A percentile compares a stretch with the other conserved stretches of the same genome.
Evolutionary conservation across 2,797 vertebrate genomes (phyloP).

Genomic region (Rhinophrynus dorsalis): DNA sequence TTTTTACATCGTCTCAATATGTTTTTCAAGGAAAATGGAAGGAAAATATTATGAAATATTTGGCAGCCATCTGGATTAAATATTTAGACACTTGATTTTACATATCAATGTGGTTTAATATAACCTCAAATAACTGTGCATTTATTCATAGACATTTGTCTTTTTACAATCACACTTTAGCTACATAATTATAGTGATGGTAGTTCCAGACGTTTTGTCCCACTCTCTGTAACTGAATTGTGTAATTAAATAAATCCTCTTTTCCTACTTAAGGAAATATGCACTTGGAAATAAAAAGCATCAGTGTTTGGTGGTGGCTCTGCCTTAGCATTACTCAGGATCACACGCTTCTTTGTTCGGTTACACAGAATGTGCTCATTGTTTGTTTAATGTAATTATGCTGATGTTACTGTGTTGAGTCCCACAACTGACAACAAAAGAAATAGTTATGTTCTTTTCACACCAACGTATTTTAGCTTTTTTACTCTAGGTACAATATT

Average conservation of each 20-base stretch:
- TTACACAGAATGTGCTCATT: constrained; percentile 33
- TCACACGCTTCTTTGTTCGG: constrained; percentile 39
- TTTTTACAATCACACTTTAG: constrained; percentile 18
- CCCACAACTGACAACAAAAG: constrained; percentile 2
- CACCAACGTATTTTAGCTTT: too few relatives aligned
- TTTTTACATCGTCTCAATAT: background rate
- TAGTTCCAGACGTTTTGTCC: constrained; percentile 5
- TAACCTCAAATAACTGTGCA: background rate
- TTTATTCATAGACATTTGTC: constrained; percentile 18
- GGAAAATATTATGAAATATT: background rate
- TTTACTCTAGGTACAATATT: background rate
- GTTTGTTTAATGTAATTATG: constrained; percentile 38
- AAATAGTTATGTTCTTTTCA: background rate
- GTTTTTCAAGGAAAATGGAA: too few relatives aligned
- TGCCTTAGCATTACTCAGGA: constrained; percentile 1
- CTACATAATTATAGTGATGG: constrained; percentile 28
- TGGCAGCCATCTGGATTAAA: background rate
- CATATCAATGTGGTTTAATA: constrained; percentile 6
- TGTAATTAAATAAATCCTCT: constrained; percentile 50
- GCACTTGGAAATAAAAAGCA: constrained; percentile 44
- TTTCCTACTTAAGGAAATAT: constrained; percentile 51
- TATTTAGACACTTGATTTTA: background rate
- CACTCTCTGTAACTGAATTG: constrained; percentile 39
- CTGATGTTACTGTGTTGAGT: constrained; percentile 26
- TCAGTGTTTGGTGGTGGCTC: constrained; percentile 29